Conservation (phyloP, 2,888 invertebrate genomes). For the Xylota segnis region DNA sequence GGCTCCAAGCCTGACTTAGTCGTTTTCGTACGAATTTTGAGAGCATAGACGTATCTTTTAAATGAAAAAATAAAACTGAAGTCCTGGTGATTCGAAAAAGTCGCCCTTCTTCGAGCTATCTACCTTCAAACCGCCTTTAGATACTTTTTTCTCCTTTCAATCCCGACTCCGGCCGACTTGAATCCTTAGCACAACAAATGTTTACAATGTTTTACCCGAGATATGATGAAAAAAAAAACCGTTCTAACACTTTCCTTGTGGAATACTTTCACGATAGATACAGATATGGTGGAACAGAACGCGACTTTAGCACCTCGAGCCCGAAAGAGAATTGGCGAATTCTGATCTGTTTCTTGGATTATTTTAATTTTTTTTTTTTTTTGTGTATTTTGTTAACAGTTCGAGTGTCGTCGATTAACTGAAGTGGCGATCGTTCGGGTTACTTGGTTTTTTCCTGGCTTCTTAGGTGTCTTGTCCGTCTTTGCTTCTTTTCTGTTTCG, state of each 20-base stretch:
- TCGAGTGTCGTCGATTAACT: slow-evolving; percentile 75
- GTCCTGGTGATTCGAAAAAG: background rate
- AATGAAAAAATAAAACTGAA: background rate
- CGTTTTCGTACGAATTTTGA: too few species aligned
- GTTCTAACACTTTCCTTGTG: slow-evolving; percentile 10
- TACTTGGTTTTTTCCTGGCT: slow-evolving; percentile 73
- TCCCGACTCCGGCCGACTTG: slow-evolving; percentile 19
- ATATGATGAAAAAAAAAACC: background rate
- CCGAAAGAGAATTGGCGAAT: slow-evolving; percentile 38
- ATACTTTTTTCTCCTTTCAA: slow-evolving; percentile 41
- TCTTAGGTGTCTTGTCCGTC: slow-evolving; percentile 42
- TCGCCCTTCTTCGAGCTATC: background rate
- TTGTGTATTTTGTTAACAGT: slow-evolving; percentile 65
- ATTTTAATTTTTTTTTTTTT: background rate
- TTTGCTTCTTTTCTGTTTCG: slow-evolving; percentile 49
- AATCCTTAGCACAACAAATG: slow-evolving; percentile 36
- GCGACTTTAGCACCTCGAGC: slow-evolving; percentile 41
- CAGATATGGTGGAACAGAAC: background rate
- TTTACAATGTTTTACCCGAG: background rate
- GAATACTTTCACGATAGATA: background rate
- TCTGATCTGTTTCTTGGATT: slow-evolving; percentile 37
- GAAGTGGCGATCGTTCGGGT: slow-evolving; percentile 71
- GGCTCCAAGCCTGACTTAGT: too few species aligned
- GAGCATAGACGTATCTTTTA: background rate
- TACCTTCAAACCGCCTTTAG: background rate